Evolutionary conservation across 2,888 invertebrate genomes (phyloP).

Genomic region (Spodoptera littoralis): DNA sequence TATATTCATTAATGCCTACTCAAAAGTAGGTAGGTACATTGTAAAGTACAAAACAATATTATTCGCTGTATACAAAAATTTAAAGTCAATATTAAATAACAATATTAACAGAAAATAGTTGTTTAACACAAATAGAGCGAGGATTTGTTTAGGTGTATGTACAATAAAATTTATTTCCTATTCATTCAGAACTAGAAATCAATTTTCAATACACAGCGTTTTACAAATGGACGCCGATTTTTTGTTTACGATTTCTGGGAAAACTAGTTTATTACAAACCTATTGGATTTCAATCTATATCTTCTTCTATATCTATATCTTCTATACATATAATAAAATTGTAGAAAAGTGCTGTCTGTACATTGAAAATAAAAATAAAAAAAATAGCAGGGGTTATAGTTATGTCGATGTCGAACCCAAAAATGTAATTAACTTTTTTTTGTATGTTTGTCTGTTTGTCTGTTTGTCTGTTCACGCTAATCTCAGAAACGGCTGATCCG

Average conservation of each 20-base stretch:
- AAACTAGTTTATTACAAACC: not conserved
- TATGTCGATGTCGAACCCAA: too few relatives aligned
- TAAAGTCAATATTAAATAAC: slow-evolving; percentile 13
- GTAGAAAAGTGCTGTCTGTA: too few relatives aligned
- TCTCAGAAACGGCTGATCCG: too few relatives aligned
- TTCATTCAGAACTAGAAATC: not conserved
- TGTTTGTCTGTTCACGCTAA: too few relatives aligned
- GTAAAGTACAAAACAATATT: slow-evolving; percentile 16
- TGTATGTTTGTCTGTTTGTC: too few relatives aligned
- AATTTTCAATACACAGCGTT: not conserved
- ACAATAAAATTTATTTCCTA: slow-evolving; percentile 5
- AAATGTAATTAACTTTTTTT: too few relatives aligned
- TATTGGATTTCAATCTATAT: not conserved
- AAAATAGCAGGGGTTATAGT: too few relatives aligned
- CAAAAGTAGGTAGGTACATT: slow-evolving; percentile 1
- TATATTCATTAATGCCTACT: too few relatives aligned
- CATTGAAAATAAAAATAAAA: too few relatives aligned
- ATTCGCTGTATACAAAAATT: slow-evolving; percentile 22
- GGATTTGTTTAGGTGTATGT: too few relatives aligned
- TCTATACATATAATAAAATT: too few relatives aligned
- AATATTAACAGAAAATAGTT: slow-evolving; percentile 19
- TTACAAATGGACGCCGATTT: not conserved
- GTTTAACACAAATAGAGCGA: not conserved
- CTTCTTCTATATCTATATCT: too few relatives aligned
- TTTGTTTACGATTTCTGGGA: not conserved